Base-by-base conservation (phyloP, 2,113 vertebrate genomes). In the Microtus montanus region DNA sequence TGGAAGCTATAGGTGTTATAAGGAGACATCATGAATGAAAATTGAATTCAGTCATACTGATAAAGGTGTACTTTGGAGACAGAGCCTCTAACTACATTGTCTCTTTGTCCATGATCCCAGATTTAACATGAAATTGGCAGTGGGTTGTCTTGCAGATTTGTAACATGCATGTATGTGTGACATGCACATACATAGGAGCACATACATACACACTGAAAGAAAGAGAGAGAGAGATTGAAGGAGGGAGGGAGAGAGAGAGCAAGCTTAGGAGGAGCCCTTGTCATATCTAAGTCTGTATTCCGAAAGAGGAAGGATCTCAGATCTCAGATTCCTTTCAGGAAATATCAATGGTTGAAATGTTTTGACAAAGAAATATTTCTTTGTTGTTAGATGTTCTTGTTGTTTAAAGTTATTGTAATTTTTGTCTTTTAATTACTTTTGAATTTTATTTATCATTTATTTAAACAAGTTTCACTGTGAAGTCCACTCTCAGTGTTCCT, bases 111-210 rank as follows among this genome's bases (percentile, higher is more conserved):
- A n/a, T 17, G 26, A 11, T 77, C 17, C 15, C 52, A 24, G 47
- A 3, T 30, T 11, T 41, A 26, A 0, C 35, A 35, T 26, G n/a
- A 44, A 17, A 74, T 14, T 5, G 20, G 5, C 1, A 30, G 26
- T 17, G 3, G 33, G 0, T 7, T 22, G 14, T 44, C 41, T 13
- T 66, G 86, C 38, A 41, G 20, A 80, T 78, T 83, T 70, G 3
- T 24, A 78, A 26, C 4, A 44, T 64, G 14, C 58, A 35, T 30
- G 6, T 33, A 30, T 52, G 47, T 78, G 47, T 52, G 75, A 5
- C 11, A 49, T 47, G 26, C 61, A 28, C 41, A 28, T 13, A 2
- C 22, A 64, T 11, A 64, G 10, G 28, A 10, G 8, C 24, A 64
- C 63, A 64, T 10, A 28, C 63, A 63, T 26, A 63, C 61, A 63